Conservation (phyloP, 2,113 vertebrate species). For the Podiceps cristatus region DNA sequence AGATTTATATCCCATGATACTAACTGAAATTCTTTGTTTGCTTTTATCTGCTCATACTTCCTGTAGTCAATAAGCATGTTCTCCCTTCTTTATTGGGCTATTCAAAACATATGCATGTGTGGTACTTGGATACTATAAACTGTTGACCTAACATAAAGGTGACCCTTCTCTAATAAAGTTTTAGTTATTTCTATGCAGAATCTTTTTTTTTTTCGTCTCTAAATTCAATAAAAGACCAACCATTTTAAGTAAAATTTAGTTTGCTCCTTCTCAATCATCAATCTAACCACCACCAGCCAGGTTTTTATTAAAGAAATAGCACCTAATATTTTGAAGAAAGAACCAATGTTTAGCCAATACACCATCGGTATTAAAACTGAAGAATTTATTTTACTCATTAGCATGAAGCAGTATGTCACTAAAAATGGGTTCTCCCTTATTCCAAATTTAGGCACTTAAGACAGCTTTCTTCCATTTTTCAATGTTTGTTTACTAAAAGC, state of each 20-base stretch:
- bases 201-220: background rate
- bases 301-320: background rate
- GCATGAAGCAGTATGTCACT: background rate
- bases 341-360: background rate
- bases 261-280: background rate
- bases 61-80: fast-evolving
- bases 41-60: fast-evolving
- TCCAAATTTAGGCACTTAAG: background rate
- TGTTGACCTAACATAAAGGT: background rate
- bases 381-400: background rate
- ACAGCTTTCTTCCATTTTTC: background rate
- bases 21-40: background rate
- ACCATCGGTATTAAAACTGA: background rate
- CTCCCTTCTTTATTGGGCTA: background rate
- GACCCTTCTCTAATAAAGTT: background rate
- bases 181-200: background rate
- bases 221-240: background rate
- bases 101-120: background rate
- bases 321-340: background rate
- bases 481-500: background rate
- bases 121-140: background rate
- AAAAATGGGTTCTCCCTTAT: background rate
- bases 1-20: background rate
- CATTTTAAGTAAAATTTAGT: background rate
- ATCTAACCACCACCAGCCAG: background rate